Evolutionary conservation across 1,140 invertebrate genomes (phyloP), one percentile per base, ranked within the genome.

Genomic region (Phymastichus coffea): DNA sequence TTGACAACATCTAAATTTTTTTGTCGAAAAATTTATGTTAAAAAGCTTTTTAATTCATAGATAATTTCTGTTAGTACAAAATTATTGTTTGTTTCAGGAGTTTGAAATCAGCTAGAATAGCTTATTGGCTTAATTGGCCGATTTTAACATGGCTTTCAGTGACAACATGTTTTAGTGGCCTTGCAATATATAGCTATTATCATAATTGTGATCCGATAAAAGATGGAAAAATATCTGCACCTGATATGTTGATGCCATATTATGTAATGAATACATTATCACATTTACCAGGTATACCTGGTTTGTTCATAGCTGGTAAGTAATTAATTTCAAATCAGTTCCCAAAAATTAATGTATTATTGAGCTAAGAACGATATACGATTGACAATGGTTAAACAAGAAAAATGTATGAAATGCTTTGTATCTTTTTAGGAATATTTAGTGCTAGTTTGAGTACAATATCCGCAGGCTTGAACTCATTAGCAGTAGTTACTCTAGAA

Each of bases 401-500:
- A n/a, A n/a, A n/a, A n/a, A n/a, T 33, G 14, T 6, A 33, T 33
- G 30, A 33, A 33, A 33, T 33, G 14, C 30, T 33, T 2, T 15
- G 2, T 28, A 12, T 61, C 20, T 54, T 65, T 30, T 41, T 52
- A 73, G 85, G 91, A 43, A 87, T 95, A 37, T 93, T 94, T 65
- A 91, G 88, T 68, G 93, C 91, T 1, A 88, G 91, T 0, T 80
- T 96, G 1, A 93, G 91, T 54, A 93, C 93, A 0, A 86, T 95
- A 40, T 94, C 92, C 0, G 92, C 92, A 8, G 84, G 89, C 20
- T 78, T 94, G 26, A 95, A 94, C 75, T 91, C 92, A 10, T 77
- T 95, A 19, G 88, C 93, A 12, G 92, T 92, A 12, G 90, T 95
- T n/a, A 92, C 90, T 1, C 81, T 93, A 54, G 88, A 93, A 69